Conservation (phyloP, 2,113 vertebrate species). For the Periophthalmodon schlosseri region DNA sequence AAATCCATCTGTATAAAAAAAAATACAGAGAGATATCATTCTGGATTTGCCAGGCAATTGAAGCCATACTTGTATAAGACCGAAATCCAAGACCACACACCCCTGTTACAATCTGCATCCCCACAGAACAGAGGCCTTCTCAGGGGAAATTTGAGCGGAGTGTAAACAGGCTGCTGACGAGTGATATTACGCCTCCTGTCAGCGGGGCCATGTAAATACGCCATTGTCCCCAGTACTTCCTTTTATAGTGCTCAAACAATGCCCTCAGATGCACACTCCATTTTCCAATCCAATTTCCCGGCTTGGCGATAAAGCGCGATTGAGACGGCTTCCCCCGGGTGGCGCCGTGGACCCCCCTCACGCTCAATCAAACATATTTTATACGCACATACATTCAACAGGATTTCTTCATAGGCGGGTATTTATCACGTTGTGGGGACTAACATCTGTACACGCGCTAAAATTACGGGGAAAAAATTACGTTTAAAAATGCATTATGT, state of each 20-base stretch:
- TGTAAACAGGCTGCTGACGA: neutral
- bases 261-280: neutral
- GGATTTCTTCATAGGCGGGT: neutral
- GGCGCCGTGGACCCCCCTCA: neutral
- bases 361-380: constrained; percentile 3
- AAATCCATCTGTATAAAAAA: no score
- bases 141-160: constrained; percentile 21
- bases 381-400: neutral
- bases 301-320: constrained; percentile 30
- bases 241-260: constrained; percentile 4
- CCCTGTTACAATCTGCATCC: neutral
- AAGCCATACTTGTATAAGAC: neutral
- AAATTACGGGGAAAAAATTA: no score
- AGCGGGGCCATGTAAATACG: constrained; percentile 24
- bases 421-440: no score
- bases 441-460: no score
- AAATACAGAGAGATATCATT: no score
- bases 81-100: constrained; percentile 12
- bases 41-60: no score
- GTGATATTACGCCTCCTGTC: constrained; percentile 17
- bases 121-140: neutral
- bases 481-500: no score
- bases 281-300: constrained; percentile 47
- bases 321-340: constrained; percentile 13
- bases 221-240: neutral